Evolutionary conservation across 2,888 invertebrate species (phyloP).

Genomic region (Chouioia cunea): DNA sequence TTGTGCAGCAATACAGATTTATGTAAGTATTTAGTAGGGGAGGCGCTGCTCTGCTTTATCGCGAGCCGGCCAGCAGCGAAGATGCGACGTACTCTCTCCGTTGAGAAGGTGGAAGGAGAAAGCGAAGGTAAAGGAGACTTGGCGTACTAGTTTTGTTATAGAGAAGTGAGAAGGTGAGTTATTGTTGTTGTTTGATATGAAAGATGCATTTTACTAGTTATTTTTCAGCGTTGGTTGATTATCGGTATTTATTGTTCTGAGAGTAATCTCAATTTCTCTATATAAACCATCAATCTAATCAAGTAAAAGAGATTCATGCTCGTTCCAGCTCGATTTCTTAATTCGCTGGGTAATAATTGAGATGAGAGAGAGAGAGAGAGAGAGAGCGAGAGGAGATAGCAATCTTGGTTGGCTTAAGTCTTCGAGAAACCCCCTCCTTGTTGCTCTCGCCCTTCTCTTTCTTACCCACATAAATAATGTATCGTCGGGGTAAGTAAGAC

Average conservation of each 20-base stretch:
- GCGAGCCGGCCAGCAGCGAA: slow-evolving; percentile 61
- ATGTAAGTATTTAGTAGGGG: slow-evolving; percentile 67
- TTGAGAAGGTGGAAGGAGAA: neutral
- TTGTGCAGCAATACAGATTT: slow-evolving; percentile 68
- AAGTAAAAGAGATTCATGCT: neutral
- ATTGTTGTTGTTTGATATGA: no score
- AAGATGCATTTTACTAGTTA: no score
- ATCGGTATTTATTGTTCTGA: no score
- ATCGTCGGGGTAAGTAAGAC: slow-evolving; percentile 66
- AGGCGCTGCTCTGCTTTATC: slow-evolving; percentile 62
- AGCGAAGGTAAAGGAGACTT: no score
- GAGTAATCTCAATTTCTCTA: no score
- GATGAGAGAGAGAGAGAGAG: slow-evolving; percentile 11
- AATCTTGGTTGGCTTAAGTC: slow-evolving; percentile 55
- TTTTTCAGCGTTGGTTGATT: no score
- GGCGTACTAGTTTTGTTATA: no score
- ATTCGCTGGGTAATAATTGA: slow-evolving; percentile 35
- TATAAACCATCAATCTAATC: no score
- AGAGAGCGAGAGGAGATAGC: slow-evolving; percentile 6
- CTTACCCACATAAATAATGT: slow-evolving; percentile 68
- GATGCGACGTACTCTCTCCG: slow-evolving; percentile 2
- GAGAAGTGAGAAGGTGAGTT: no score
- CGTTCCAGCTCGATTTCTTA: slow-evolving; percentile 41
- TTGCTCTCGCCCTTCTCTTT: no score
- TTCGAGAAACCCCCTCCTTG: slow-evolving; percentile 62